A percentile compares a stretch with the other conserved stretches of the same genome.
These are phyloP conservation scores for Synanthedon tipuliformis DNA, from an alignment of 2,888 invertebrate species.

Conservation along the genomic window DNA sequence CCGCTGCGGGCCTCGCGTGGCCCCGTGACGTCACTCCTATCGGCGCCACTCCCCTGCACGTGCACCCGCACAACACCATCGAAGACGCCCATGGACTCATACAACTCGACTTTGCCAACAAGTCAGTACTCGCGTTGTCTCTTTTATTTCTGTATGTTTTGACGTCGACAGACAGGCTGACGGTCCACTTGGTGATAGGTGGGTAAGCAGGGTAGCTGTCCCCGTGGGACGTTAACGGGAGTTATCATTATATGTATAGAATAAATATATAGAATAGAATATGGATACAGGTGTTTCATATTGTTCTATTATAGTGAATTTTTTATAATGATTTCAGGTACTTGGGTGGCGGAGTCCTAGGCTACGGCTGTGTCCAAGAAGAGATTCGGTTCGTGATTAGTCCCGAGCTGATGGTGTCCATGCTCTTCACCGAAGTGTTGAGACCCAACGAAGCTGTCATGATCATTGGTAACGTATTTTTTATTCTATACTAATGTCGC, in stretches of 20 bases:
- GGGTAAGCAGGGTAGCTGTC: too few species aligned
- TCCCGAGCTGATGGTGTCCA: constrained; percentile 89
- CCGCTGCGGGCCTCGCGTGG: constrained; percentile 76
- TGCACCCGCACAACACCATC: constrained; percentile 82
- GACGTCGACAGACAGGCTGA: too few species aligned
- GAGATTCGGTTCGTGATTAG: constrained; percentile 96
- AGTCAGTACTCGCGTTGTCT: constrained; percentile 50
- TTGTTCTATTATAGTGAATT: neutral
- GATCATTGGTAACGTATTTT: constrained; percentile 73
- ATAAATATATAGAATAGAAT: too few species aligned
- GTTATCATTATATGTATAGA: too few species aligned
- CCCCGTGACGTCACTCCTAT: constrained; percentile 63
- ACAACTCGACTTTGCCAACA: constrained; percentile 97
- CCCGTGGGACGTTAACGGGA: too few species aligned
- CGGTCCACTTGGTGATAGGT: too few species aligned
- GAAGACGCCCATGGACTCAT: constrained; percentile 88
- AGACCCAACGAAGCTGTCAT: constrained; percentile 84
- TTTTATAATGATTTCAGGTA: constrained; percentile 50
- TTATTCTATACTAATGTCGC: neutral
- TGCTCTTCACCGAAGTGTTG: constrained; percentile 87
- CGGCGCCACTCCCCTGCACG: constrained; percentile 74
- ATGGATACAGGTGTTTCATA: constrained; percentile 4
- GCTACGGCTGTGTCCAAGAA: constrained; percentile 93
- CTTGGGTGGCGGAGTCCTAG: constrained; percentile 93
- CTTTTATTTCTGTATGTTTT: too few species aligned